Evolutionary conservation across 1,140 invertebrate species (phyloP), one percentile per base, ranked within the genome.

Genomic region (Papilio helenus): DNA sequence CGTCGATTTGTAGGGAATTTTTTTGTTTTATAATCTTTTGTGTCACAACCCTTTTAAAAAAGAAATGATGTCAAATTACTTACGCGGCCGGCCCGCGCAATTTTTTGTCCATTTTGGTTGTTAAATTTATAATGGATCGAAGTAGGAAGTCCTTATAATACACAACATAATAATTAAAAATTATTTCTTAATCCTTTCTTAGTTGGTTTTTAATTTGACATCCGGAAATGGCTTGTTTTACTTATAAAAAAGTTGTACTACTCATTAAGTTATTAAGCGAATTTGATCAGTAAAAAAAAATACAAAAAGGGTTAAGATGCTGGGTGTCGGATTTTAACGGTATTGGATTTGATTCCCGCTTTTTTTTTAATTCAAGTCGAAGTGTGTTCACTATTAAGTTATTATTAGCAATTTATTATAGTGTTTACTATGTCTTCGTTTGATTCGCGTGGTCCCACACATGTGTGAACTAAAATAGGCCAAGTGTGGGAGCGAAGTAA

Each of bases 71-170:
- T 79, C 65, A 76, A 87, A 83, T 82, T 82, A 51, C 49, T 83
- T 74, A 46, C 23, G 72, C 79, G 74, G 77, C 76, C 76, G 76
- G 79, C 76, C 78, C 82, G 81, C 81, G 34, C 7, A 79, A 83
- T 90, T 93, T 91, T 92, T 92, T 92, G 85, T 83, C 85, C 82
- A 86, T 80, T 80, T 86, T 85, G 87, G 89, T 90, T 90, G 91
- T 88, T 78, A 86, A 84, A 68, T 87, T 89, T 84, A 89, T 90
- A 85, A 89, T 85, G 85, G 88, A 77, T 79, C 42, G 72, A 49
- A 77, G 20, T 77, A 82, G 72, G 80, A 84, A 84, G 81, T 80
- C 79, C n/a, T 80, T 81, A 87, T 88, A 85, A 93, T 91, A 90
- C 84, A 72, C 61, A 74, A 80, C 74, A 79, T 49, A 79, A 79